Base-by-base conservation (phyloP, 2,797 vertebrate genomes). In the Ctenosaura bakeri region DNA sequence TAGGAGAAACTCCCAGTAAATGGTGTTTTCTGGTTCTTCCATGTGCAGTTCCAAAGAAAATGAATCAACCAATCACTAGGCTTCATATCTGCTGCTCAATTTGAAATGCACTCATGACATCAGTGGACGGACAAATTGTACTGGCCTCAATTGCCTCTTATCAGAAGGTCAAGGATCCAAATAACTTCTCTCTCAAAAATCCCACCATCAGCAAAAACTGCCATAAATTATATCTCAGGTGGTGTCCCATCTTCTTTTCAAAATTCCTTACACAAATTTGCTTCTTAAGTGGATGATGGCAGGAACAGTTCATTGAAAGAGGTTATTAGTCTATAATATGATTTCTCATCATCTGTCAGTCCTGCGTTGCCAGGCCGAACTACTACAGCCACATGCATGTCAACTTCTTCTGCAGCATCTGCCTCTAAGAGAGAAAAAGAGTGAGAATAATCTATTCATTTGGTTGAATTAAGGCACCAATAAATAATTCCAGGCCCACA, bases 351-450 rank as follows among this genome's bases (percentile, higher is more conserved):
- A 0, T 99, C 98, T 0, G 98, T 99, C 92, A 99, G 94, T 91
- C 99, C 98, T 52, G 98, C 97, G 4, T 99, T 99, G 73, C 99
- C 99, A 0, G 99, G 98, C 86, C 99, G 95, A 89, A 98, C 97
- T 90, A 99, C 99, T 94, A 99, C 94, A 26, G 98, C 98, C 76
- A 99, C 98, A 0, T 98, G 98, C 91, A 98, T 90, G 0, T 98
- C 98, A 0, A 98, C 99, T 13, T 98, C 98, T 93, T 99, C 98
- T 0, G 99, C 99, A 0, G 99, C 99, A n/a, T 97, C 98, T 7
- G 99, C 99, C 97, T 99, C 99, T 99, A 97, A 42, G 3, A 46
- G 90, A 85, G 88, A 87, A 38, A 94, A 84, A 92, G 6, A 32
- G 26, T 50, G 2, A 74, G 42, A n/a, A 0, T 22, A 59, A 64